Evolutionary conservation across 2,888 invertebrate species (phyloP), one percentile per base, ranked within the genome.

Genomic region (Calliphora vomitoria): DNA sequence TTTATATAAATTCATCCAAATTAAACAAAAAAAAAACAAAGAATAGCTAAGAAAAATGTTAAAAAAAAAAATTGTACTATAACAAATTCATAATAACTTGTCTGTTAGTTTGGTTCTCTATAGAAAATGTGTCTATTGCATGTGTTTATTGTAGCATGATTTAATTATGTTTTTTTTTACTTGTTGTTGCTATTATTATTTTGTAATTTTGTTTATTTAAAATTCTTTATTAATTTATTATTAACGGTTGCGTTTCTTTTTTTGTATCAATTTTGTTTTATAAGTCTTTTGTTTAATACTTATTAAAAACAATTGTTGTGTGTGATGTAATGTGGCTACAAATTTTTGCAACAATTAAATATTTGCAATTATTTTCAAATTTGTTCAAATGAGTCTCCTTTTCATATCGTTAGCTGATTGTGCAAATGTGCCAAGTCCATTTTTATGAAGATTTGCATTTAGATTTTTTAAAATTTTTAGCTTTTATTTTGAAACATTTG

Each of bases 81-180:
- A 66, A 58, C 64, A 76, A 81, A 84, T 81, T 83, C 47, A 38
- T 74, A 64, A 85, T 85, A 66, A 44, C 41, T 75, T 75, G n/a
- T n/a, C 55, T 50, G 69, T 20, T 44, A 20, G 69, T 55, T 74
- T n/a, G 25, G n/a, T 62, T 58, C 44, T 82, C 80, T 62, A 55
- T 47, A 44, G 20, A 60, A 69, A 71, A 53, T 60, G 66, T 68
- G 64, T 31, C 55, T 47, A 76, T 85, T 66, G 75, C 76, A 82
- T 82, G 83, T 71, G 72, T 38, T 85, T 85, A 75, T 80, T 82
- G 81, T 83, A 72, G 78, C 81, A 85, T 84, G 78, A 85, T 82
- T 85, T 64, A 41, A 74, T 85, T 85, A 75, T 79, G 64, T 41
- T 62, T 69, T 50, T 31, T 38, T 62, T 50, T 74, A 35, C 11